A percentile compares a stretch with the other conserved stretches of the same genome.
These are phyloP conservation scores for Pempheris klunzingeri DNA, from an alignment of 2,797 vertebrate species.

Conservation along the genomic window DNA sequence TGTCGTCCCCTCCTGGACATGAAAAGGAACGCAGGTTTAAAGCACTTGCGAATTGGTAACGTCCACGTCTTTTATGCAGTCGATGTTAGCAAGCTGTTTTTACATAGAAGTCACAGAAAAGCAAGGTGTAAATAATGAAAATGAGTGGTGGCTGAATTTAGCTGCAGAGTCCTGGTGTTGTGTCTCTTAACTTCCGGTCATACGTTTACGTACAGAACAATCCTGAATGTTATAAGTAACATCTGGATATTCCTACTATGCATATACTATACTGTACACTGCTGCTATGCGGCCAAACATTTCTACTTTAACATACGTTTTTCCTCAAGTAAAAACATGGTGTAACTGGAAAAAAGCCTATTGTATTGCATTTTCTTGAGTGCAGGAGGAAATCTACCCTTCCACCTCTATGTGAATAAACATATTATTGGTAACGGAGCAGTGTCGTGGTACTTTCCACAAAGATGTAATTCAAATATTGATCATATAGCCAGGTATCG, in stretches of 20 bases:
- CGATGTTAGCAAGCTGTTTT: background rate
- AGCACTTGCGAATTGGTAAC: too few relatives aligned
- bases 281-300: background rate
- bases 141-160: background rate
- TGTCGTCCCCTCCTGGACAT: too few relatives aligned
- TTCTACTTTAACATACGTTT: too few relatives aligned
- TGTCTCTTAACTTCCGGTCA: background rate
- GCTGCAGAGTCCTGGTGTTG: background rate
- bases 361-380: background rate
- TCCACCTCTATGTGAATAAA: slow-evolving; percentile 26
- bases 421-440: slow-evolving; percentile 16
- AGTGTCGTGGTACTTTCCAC: slow-evolving; percentile 52
- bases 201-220: background rate
- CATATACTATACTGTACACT: too few relatives aligned
- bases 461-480: slow-evolving; percentile 92
- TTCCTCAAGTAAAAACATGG: too few relatives aligned
- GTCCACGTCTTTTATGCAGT: too few relatives aligned
- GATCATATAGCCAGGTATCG: slow-evolving; percentile 85
- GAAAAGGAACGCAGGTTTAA: too few relatives aligned
- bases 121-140: background rate
- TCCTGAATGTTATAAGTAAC: background rate
- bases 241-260: too few relatives aligned
- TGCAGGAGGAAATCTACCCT: background rate
- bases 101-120: too few relatives aligned
- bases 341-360: background rate